Evolutionary conservation across 2,797 vertebrate genomes (phyloP).

Genomic region (Amblyopsis hoosieri): DNA sequence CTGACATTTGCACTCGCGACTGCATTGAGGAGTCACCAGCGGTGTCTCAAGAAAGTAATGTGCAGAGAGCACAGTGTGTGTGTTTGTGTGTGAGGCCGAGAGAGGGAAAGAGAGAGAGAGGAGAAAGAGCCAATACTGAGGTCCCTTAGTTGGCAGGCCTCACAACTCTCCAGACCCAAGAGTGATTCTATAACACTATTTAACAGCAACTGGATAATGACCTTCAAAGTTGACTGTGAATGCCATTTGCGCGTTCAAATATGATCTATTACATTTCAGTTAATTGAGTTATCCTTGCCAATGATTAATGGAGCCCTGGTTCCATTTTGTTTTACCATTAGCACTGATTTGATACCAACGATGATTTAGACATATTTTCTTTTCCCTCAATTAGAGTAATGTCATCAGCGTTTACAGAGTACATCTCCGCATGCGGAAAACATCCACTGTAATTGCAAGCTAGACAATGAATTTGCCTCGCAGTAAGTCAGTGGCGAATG

Average conservation of each 20-base stretch:
- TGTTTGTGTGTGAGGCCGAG: background rate
- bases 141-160: slow-evolving; percentile 33
- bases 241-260: slow-evolving; percentile 34
- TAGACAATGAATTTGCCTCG: slow-evolving; percentile 65
- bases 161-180: slow-evolving; percentile 35
- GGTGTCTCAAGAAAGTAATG: slow-evolving; percentile 56
- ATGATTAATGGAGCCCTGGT: slow-evolving; percentile 35
- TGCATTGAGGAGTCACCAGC: slow-evolving; percentile 66
- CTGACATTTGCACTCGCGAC: slow-evolving; percentile 65
- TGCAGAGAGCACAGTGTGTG: slow-evolving; percentile 24
- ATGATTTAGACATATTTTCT: slow-evolving; percentile 54
- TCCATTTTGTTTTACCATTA: slow-evolving; percentile 57
- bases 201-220: slow-evolving; percentile 47
- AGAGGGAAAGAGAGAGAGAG: slow-evolving; percentile 13
- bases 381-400: slow-evolving; percentile 62
- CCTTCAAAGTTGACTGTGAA: slow-evolving; percentile 62
- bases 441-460: slow-evolving; percentile 60
- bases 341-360: slow-evolving; percentile 50
- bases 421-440: slow-evolving; percentile 49
- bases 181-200: slow-evolving; percentile 57
- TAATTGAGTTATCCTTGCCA: slow-evolving; percentile 58
- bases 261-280: slow-evolving; percentile 37
- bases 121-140: slow-evolving; percentile 53
- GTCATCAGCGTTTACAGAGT: slow-evolving; percentile 65
- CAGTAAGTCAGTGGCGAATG: slow-evolving; percentile 63